phyloP scores from a whole-genome alignment of 2,797 vertebrate species.

The Argyrosomus regius region DNA sequence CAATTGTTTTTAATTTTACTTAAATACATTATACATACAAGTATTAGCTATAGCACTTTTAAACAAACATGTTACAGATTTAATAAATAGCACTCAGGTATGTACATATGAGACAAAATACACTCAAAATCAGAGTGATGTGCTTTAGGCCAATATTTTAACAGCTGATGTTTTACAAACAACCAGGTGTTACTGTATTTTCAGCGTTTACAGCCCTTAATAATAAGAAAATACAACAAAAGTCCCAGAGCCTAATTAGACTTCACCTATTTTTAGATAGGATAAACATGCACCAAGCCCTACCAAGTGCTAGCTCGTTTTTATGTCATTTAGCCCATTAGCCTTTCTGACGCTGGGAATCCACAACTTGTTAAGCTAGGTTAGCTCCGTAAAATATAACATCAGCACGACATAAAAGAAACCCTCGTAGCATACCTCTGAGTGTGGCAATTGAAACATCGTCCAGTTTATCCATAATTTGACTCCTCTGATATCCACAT shows the following conservation, averaged over 20 bases:
- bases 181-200: neutral
- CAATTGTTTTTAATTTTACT: neutral
- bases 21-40: neutral
- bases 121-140: neutral
- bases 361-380: conserved; percentile 4
- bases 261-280: neutral
- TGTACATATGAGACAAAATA: conserved; percentile 1
- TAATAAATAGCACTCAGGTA: neutral
- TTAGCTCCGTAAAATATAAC: conserved; percentile 10
- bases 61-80: neutral
- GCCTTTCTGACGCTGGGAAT: neutral
- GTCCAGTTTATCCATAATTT: conserved; percentile 29
- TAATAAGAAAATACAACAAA: neutral
- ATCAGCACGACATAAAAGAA: conserved; percentile 13
- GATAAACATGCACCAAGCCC: neutral
- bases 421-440: conserved; percentile 11
- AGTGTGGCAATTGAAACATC: conserved; percentile 16
- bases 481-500: conserved; percentile 4
- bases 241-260: neutral
- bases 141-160: neutral
- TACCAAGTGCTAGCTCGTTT: neutral
- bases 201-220: neutral
- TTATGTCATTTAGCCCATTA: conserved; percentile 7
- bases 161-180: neutral
- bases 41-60: conserved; percentile 1